These are phyloP conservation scores for Conus canariensis DNA, from an alignment of 2,888 invertebrate species.

Conservation along the genomic window DNA sequence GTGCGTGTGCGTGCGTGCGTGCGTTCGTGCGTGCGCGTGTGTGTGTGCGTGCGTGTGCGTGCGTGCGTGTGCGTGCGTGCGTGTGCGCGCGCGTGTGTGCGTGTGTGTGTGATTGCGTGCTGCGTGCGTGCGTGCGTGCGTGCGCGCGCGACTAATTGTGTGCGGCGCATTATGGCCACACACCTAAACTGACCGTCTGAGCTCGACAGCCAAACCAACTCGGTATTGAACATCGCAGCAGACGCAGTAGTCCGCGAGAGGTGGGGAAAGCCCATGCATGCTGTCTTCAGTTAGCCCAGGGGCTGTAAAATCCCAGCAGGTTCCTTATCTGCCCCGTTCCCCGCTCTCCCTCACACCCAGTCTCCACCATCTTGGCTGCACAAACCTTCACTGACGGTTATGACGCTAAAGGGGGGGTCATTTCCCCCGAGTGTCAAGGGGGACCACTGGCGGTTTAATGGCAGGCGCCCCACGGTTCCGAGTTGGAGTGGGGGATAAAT, in stretches of 20 bases:
- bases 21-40: too few relatives aligned
- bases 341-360: neutral
- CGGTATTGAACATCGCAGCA: too few relatives aligned
- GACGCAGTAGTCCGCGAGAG: too few relatives aligned
- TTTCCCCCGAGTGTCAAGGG: slow-evolving; percentile 23
- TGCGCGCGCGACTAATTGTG: neutral
- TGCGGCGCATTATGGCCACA: too few relatives aligned
- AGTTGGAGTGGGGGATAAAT: neutral
- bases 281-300: neutral
- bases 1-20: too few relatives aligned
- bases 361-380: neutral
- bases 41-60: neutral
- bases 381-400: neutral
- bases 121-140: neutral
- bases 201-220: too few relatives aligned
- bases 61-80: neutral
- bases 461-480: neutral
- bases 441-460: slow-evolving; percentile 25
- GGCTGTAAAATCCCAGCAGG: slow-evolving; percentile 4
- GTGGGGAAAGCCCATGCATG: neutral
- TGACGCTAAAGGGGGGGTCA: slow-evolving; percentile 10
- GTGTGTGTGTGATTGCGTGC: neutral
- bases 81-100: neutral
- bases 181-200: too few relatives aligned
- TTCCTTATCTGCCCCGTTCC: neutral